phyloP scores from a whole-genome alignment of 2,113 vertebrate genomes.

The Theristicus caerulescens region DNA sequence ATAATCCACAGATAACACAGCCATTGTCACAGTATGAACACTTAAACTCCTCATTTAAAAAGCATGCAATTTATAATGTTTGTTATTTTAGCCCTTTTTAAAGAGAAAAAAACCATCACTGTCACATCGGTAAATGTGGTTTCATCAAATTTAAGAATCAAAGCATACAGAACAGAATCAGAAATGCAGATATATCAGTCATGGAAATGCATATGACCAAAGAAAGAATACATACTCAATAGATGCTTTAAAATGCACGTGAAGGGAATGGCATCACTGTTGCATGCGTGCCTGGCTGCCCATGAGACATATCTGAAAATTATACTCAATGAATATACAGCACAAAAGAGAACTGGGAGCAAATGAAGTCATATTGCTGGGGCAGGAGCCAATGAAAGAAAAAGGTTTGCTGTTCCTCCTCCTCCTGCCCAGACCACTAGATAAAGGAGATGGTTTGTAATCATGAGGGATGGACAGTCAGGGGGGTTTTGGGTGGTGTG shows the following conservation, averaged over 20 bases:
- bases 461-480: constrained; percentile 27
- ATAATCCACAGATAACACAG: constrained; percentile 1
- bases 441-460: constrained; percentile 58
- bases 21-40: neutral
- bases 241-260: neutral
- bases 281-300: neutral
- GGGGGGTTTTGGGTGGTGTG: neutral
- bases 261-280: neutral
- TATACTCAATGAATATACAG: neutral
- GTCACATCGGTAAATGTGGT: neutral
- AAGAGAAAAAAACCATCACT: neutral
- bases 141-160: neutral
- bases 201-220: neutral
- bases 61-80: neutral
- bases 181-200: neutral
- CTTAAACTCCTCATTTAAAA: constrained; percentile 21
- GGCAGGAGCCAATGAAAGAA: neutral
- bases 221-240: neutral
- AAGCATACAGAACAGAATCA: neutral
- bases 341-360: constrained; percentile 5
- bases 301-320: neutral
- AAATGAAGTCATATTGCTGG: constrained; percentile 25
- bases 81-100: constrained; percentile 16
- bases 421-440: constrained; percentile 29
- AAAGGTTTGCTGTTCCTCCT: constrained; percentile 36